These are phyloP conservation scores for Lamellibrachia luymesi DNA, from an alignment of 1,140 invertebrate genomes.

Conservation along the genomic window DNA sequence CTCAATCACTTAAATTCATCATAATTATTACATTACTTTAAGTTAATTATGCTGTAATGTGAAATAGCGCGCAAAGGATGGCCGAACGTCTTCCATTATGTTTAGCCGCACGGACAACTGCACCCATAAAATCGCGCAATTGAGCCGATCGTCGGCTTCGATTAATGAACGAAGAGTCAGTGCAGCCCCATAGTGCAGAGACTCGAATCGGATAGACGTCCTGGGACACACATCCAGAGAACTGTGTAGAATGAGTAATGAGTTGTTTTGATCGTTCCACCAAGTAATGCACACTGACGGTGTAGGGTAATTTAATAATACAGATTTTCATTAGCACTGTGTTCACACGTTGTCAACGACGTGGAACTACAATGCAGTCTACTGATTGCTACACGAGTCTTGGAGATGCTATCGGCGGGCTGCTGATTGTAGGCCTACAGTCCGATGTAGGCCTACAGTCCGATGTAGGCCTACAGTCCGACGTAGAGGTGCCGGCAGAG, in stretches of 20 bases:
- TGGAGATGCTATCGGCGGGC: neutral
- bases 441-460: too few relatives aligned
- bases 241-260: neutral
- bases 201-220: neutral
- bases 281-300: neutral
- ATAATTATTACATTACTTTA: neutral
- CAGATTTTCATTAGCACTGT: neutral
- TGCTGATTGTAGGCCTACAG: neutral
- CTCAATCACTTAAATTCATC: too few relatives aligned
- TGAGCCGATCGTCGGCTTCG: neutral
- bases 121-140: neutral
- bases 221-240: neutral
- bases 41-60: neutral
- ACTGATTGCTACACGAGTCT: neutral
- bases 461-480: too few relatives aligned
- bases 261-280: neutral
- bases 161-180: neutral
- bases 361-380: neutral
- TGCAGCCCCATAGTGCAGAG: neutral
- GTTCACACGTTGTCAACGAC: neutral
- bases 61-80: neutral
- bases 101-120: neutral
- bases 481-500: too few relatives aligned
- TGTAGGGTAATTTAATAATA: neutral
- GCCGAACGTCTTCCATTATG: neutral